These are phyloP conservation scores for Monomorium pharaonis DNA, from an alignment of 1,140 invertebrate genomes.

Conservation along the genomic window DNA sequence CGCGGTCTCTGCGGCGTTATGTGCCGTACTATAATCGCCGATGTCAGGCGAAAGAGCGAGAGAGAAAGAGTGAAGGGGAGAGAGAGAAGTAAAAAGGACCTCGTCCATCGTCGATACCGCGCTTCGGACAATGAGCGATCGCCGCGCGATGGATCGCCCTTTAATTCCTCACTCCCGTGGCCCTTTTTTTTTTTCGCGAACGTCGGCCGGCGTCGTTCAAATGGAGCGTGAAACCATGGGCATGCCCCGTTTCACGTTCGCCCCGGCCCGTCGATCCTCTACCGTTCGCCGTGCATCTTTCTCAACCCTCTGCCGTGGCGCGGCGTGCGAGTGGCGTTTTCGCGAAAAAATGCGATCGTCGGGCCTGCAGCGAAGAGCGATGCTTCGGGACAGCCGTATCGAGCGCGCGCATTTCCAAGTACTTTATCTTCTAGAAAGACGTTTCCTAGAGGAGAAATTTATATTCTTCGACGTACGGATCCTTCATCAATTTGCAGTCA, in stretches of 20 bases:
- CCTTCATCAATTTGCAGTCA: neutral
- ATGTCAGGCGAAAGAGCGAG: neutral
- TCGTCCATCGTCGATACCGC: conserved; percentile 29
- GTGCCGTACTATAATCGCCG: conserved; percentile 41
- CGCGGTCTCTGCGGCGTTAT: conserved; percentile 38
- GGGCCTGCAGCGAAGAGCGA: neutral
- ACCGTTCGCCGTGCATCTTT: conserved; percentile 16
- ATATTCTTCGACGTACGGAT: neutral
- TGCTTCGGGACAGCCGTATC: neutral
- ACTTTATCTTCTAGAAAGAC: neutral
- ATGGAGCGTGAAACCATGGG: conserved; percentile 74
- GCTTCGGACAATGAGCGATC: conserved; percentile 71
- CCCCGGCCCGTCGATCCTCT: neutral
- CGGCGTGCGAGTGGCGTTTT: conserved; percentile 29
- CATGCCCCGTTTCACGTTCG: conserved; percentile 37
- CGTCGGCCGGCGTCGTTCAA: conserved; percentile 67
- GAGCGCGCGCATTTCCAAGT: neutral
- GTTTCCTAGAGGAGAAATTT: neutral
- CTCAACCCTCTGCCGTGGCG: neutral
- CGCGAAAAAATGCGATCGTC: conserved; percentile 13
- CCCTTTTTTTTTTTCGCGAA: conserved; percentile 64
- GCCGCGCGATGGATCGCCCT: conserved; percentile 67
- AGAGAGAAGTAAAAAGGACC: conserved; percentile 16
- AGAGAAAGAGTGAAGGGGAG: neutral
- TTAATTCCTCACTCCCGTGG: conserved; percentile 71